Base-by-base conservation (phyloP, 2,797 vertebrate species). In the Clamator glandarius region DNA sequence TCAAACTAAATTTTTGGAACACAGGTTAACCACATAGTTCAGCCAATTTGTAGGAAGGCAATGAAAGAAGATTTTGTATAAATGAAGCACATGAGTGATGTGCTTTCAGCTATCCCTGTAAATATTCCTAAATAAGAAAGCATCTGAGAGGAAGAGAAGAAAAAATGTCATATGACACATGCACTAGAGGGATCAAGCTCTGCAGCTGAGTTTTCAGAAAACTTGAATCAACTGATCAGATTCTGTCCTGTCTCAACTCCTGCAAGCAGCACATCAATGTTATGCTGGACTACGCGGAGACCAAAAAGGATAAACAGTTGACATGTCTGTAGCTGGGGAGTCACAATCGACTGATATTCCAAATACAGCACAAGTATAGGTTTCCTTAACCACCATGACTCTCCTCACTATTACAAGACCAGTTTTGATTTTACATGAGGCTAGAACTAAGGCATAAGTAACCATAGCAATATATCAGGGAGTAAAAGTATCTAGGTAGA, bases 331-430 rank as follows among this genome's bases (percentile, higher is more conserved):
- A 62, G 21, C 24, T 33, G 51, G 17, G 62, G 15, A 52, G 25
- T 67, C 18, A 29, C 9, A 54, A 6, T 6, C 14, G 31, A 68
- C 33, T 58, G 54, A 26, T 12, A 58, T n/a, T 6, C 44, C 28
- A 79, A 63, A 62, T 14, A 52, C 39, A 70, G 21, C 52, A 26
- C 15, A 83, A 67, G 29, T 19, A 46, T 8, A n/a, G 4, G 31
- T 89, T 69, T 52, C 28, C 35, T 58, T 39, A 74, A 42, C 11
- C 1, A 0, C 11, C 8, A 28, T 0, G 0, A 33, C 11, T 44
- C 10, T 64, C 16, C 29, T 66, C 25, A 23, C n/a, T 46, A 7
- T 57, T 79, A 36, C 7, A 67, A 70, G 23, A 72, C 4, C 76
- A 29, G 46, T 36, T 41, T 20, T 36, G 12, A 39, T 55, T 72